Conservation (phyloP, 2,797 vertebrate species). For the Amazona finschi region DNA sequence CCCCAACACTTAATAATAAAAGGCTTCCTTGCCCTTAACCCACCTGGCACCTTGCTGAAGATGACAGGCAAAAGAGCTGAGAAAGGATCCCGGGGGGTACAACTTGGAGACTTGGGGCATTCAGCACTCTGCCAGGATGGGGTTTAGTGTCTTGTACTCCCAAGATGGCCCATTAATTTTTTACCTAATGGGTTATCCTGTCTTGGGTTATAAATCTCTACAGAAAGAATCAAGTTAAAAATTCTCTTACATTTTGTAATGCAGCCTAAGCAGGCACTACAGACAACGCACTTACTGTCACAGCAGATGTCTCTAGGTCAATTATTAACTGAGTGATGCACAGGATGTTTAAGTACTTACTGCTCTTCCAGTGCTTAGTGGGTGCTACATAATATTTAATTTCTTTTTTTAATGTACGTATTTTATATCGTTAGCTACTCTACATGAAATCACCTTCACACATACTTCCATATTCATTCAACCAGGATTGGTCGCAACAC, state of each 20-base stretch:
- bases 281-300: not conserved
- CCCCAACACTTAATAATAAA: not conserved
- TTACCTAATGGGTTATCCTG: not conserved
- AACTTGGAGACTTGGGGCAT: rapidly evolving
- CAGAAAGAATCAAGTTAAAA: not conserved
- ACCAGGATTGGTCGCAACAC: rapidly evolving
- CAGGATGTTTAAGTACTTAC: not conserved
- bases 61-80: not conserved
- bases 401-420: not conserved
- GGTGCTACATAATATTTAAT: not conserved
- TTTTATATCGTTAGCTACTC: not conserved
- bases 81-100: rapidly evolving
- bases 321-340: not conserved
- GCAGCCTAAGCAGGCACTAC: not conserved
- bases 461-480: not conserved
- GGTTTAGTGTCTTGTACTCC: not conserved
- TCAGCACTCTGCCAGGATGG: not conserved
- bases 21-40: not conserved
- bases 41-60: not conserved
- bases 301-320: not conserved
- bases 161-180: not conserved
- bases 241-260: not conserved
- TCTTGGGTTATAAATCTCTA: not conserved
- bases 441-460: not conserved
- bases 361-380: not conserved